A percentile compares a stretch with the other conserved stretches of the same genome.
Evolutionary conservation across 2,888 invertebrate species (phyloP).

Genomic region (Aphidius colemani): DNA sequence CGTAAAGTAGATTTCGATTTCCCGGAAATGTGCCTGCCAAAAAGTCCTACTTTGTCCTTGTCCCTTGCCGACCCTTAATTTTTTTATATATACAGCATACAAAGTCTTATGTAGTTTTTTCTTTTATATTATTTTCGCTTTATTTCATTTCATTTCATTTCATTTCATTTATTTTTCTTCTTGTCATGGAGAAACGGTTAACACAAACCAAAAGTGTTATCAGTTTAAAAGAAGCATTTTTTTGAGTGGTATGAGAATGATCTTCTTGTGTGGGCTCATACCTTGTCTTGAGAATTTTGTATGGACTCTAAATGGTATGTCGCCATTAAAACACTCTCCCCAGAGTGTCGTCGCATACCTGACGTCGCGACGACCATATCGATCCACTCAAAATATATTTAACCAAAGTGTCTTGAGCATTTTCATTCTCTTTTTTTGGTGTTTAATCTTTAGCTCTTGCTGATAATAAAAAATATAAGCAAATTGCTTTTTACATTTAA

Average conservation of each 20-base stretch:
- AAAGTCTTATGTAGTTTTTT: neutral
- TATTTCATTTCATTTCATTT: neutral
- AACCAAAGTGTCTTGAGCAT: neutral
- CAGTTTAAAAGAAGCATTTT: conserved; percentile 1
- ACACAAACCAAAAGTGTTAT: conserved; percentile 6
- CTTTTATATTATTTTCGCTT: neutral
- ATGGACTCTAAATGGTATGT: conserved; percentile 2
- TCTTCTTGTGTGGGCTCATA: conserved; percentile 19
- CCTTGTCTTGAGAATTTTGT: neutral
- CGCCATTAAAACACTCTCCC: conserved; percentile 9
- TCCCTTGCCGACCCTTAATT: neutral
- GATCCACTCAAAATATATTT: conserved; percentile 20
- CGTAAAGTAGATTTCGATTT: conserved; percentile 14
- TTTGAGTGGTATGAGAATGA: neutral
- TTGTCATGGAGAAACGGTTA: neutral
- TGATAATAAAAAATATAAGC: neutral
- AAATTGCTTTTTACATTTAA: conserved; percentile 11
- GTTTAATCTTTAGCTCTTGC: conserved; percentile 7
- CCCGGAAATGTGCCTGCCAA: conserved; percentile 1
- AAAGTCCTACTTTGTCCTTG: too few relatives aligned
- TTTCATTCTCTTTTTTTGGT: neutral
- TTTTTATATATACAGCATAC: neutral
- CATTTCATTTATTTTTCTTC: neutral
- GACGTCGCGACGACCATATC: conserved; percentile 17
- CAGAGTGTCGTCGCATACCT: conserved; percentile 9